phyloP scores from a whole-genome alignment of 2,888 invertebrate species.

The Drosophila sordidapex region DNA sequence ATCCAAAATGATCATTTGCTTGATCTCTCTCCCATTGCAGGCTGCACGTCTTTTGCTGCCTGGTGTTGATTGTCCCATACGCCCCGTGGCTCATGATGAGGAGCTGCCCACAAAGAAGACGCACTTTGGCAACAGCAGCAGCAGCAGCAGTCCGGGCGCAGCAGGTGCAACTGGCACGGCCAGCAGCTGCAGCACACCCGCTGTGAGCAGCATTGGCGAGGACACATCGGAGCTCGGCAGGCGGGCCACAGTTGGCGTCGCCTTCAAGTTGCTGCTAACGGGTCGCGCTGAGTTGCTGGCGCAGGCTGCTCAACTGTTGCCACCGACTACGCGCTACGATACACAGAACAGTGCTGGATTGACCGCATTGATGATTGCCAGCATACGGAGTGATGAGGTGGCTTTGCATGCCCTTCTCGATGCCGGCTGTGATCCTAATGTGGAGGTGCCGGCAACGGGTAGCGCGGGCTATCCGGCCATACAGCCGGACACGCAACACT shows the following conservation, averaged over 20 bases:
- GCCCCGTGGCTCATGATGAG: conserved; percentile 88
- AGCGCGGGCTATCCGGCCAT: conserved; percentile 86
- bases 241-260: conserved; percentile 89
- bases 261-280: conserved; percentile 92
- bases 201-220: conserved; percentile 69
- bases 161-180: conserved; percentile 58
- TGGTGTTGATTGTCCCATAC: conserved; percentile 94
- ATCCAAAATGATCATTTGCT: neutral
- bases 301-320: conserved; percentile 91
- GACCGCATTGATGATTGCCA: conserved; percentile 93
- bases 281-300: conserved; percentile 92
- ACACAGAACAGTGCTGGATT: conserved; percentile 92
- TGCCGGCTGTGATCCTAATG: conserved; percentile 92
- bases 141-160: conserved; percentile 14
- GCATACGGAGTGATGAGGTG: conserved; percentile 91
- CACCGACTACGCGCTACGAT: conserved; percentile 89
- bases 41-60: conserved; percentile 93
- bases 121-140: conserved; percentile 52
- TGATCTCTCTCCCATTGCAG: conserved; percentile 6
- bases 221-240: conserved; percentile 87
- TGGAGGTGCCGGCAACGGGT: conserved; percentile 88
- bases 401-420: conserved; percentile 91
- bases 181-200: conserved; percentile 61
- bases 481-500: conserved; percentile 90
- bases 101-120: conserved; percentile 85